phyloP scores from a whole-genome alignment of 2,797 vertebrate species.

The Fistularia tabacaria region DNA sequence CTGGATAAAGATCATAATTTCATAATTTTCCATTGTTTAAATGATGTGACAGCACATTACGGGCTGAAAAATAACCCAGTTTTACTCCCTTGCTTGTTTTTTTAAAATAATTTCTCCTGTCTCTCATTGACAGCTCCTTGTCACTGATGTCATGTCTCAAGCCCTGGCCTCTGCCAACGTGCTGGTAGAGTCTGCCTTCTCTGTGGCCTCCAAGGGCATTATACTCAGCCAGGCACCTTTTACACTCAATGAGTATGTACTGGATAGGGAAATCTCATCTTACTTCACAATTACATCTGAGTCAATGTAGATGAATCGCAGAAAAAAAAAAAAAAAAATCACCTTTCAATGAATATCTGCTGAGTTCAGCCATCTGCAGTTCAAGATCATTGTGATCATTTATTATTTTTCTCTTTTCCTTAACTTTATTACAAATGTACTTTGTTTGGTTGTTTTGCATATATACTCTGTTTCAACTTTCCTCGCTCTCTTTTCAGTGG shows the following conservation, averaged over 20 bases:
- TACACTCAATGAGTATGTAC: constrained; percentile 79
- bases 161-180: constrained; percentile 84
- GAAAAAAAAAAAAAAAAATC: too few species aligned
- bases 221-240: constrained; percentile 86
- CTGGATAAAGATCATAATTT: too few species aligned
- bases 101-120: constrained; percentile 2
- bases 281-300: too few species aligned
- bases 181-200: constrained; percentile 83
- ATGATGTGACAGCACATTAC: too few species aligned
- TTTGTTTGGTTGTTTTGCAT: too few species aligned
- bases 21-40: too few species aligned
- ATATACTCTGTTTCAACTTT: not conserved
- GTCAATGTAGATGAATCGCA: too few species aligned
- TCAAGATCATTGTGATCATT: too few species aligned
- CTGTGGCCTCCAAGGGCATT: constrained; percentile 80
- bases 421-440: not conserved
- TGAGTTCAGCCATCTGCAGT: too few species aligned
- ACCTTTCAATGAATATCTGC: too few species aligned
- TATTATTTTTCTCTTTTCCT: too few species aligned
- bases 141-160: constrained; percentile 90
- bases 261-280: too few species aligned
- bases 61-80: not conserved
- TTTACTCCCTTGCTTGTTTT: not conserved
- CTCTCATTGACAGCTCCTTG: constrained; percentile 80
- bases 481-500: constrained; percentile 70